Percentiles rank a stretch among this genome's conserved stretches.
Conservation (phyloP, 2,888 invertebrate species). For the Drosophila maculinotata region DNA sequence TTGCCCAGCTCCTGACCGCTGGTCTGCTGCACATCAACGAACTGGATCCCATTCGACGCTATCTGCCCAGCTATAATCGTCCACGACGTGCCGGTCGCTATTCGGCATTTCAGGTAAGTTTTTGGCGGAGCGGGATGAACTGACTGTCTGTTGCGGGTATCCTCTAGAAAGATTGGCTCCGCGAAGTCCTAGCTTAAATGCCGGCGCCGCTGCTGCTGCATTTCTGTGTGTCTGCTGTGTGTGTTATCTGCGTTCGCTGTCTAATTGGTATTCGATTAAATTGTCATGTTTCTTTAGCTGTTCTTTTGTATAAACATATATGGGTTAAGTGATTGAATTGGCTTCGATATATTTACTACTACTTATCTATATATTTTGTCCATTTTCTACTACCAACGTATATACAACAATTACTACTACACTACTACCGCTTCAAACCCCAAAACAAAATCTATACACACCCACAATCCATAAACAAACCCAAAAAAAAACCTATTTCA, state of each 20-base stretch:
- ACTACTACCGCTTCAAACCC: constrained; percentile 54
- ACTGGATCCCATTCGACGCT: constrained; percentile 96
- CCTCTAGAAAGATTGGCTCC: constrained; percentile 8
- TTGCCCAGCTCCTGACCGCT: constrained; percentile 95
- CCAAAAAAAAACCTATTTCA: constrained; percentile 45
- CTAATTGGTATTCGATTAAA: constrained; percentile 58
- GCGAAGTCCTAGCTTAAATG: too few species aligned
- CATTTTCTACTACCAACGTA: constrained; percentile 65
- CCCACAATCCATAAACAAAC: constrained; percentile 32
- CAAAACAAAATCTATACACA: constrained; percentile 32
- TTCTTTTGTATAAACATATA: constrained; percentile 1
- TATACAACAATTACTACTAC: constrained; percentile 37
- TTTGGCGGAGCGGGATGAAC: not conserved
- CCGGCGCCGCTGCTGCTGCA: constrained; percentile 46
- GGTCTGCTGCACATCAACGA: constrained; percentile 96
- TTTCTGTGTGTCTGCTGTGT: constrained; percentile 65
- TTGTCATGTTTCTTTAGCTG: constrained; percentile 37
- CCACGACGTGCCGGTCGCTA: constrained; percentile 96
- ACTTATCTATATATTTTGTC: constrained; percentile 54
- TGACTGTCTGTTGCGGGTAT: not conserved
- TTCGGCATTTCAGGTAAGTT: constrained; percentile 97
- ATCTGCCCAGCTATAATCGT: constrained; percentile 97
- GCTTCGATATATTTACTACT: constrained; percentile 56
- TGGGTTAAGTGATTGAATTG: constrained; percentile 62
- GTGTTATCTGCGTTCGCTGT: constrained; percentile 60